phyloP scores from a whole-genome alignment of 2,797 vertebrate species.

The Chelidonichthys spinosus region DNA sequence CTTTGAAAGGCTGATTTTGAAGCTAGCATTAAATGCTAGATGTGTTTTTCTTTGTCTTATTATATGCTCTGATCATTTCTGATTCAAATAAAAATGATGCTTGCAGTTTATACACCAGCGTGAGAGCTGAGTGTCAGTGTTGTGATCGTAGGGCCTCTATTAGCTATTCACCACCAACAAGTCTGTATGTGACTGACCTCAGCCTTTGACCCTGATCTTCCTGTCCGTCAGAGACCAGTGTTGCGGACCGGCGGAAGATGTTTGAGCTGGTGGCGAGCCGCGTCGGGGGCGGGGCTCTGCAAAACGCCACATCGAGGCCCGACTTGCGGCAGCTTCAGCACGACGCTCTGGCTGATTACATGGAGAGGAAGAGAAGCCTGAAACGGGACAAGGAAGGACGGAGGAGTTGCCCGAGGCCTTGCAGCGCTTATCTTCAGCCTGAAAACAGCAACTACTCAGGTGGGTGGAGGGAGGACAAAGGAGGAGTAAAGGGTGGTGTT shows the following conservation, averaged over 20 bases:
- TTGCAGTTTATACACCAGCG: background rate
- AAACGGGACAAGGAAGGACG: constrained; percentile 68
- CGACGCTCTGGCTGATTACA: constrained; percentile 90
- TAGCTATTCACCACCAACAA: background rate
- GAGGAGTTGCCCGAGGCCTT: constrained; percentile 78
- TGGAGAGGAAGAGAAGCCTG: constrained; percentile 89
- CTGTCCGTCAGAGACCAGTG: constrained; percentile 82
- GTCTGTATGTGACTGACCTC: background rate
- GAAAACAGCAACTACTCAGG: constrained; percentile 54
- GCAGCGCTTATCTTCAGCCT: constrained; percentile 81
- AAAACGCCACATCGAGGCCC: constrained; percentile 78
- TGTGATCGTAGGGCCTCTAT: background rate
- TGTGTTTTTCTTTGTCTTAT: too few species aligned
- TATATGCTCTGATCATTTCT: background rate
- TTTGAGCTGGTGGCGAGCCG: constrained; percentile 87
- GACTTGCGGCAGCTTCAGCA: constrained; percentile 94
- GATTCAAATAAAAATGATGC: background rate
- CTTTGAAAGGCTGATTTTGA: background rate
- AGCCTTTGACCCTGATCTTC: background rate
- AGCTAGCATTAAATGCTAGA: too few species aligned
- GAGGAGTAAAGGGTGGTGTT: background rate
- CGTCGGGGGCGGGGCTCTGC: constrained; percentile 34
- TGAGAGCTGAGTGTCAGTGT: background rate
- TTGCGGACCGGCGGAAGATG: constrained; percentile 90
- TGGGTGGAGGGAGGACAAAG: constrained; percentile 9